Base-by-base conservation (phyloP, 2,888 invertebrate genomes). In the Tiliacea aurago region DNA sequence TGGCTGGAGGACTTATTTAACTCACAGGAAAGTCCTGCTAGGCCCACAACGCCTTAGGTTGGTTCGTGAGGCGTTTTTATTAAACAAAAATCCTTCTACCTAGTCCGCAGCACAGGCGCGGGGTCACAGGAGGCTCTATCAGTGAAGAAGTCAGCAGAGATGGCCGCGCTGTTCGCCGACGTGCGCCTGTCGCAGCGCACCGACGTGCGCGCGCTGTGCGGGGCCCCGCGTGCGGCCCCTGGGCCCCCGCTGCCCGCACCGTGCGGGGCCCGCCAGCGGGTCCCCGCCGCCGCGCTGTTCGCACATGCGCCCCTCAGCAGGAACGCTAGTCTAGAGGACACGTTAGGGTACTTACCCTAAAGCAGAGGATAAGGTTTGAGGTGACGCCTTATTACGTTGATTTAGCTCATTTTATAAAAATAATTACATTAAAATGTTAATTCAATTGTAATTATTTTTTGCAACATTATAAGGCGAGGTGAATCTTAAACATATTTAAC, bases 111-210 rank as follows among this genome's bases (percentile, higher is more conserved):
- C 76, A 95, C 95, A 0, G 96, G 96, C 55, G 96, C 97, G 0
- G 96, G 96, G 28, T 96, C 97, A 0, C 96, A 97, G 67, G 98
- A 98, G 87, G 98, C 98, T 0, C 94, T 98, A 0, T 98, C 98
- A 70, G 98, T 98, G 45, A 98, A 98, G 93, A 98, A 98, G 91
- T 98, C 98, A 4, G 98, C 98, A 0, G 98, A 98, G 92, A 98
- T 98, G 88, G 98, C 98, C 0, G 98, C 98, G 0, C 95, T 98
- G 45, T 98, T 99, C 91, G 98, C 98, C 0, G 98, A 98, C 89
- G 97, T 98, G 61, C 97, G 97, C 53, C 95, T 98, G 1, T 97
- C 97, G 43, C 98, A 98, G 92, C 97, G 97, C 20, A 97, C 97
- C 0, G 98, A 97, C 90, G 97, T 98, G 70, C 92, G 96, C 4